Conservation (phyloP, 1,140 invertebrate species). For the Drosophila elegans region DNA sequence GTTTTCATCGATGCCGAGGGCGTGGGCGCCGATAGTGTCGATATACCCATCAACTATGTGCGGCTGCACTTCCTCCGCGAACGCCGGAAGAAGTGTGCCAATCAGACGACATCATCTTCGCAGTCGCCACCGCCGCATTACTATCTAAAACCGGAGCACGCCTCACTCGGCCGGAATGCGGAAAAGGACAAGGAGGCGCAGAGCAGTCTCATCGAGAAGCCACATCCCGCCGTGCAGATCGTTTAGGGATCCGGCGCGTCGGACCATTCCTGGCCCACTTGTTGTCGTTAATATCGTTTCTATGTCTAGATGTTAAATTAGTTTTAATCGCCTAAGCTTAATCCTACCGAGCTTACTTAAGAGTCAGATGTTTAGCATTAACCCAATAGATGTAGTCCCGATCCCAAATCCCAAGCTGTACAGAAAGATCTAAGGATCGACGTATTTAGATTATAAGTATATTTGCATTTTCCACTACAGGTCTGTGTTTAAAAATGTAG, state of each 20-base stretch:
- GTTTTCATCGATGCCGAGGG: slow-evolving; percentile 94
- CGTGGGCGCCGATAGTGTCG: slow-evolving; percentile 91
- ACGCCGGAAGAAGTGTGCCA: slow-evolving; percentile 86
- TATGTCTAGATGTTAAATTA: slow-evolving; percentile 63
- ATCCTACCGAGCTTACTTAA: slow-evolving; percentile 72
- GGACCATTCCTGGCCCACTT: neutral
- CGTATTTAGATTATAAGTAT: slow-evolving; percentile 21
- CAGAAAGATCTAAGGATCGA: slow-evolving; percentile 41
- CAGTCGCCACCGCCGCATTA: slow-evolving; percentile 46
- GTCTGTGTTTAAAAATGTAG: slow-evolving; percentile 10
- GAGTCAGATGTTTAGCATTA: slow-evolving; percentile 34
- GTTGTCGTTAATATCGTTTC: slow-evolving; percentile 36
- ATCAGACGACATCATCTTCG: neutral
- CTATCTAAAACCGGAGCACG: slow-evolving; percentile 63
- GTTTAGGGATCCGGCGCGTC: slow-evolving; percentile 34
- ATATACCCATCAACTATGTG: slow-evolving; percentile 92
- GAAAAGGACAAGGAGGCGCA: slow-evolving; percentile 78
- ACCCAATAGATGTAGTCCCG: slow-evolving; percentile 12
- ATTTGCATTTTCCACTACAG: slow-evolving; percentile 39
- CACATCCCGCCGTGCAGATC: slow-evolving; percentile 54
- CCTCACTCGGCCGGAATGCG: slow-evolving; percentile 32
- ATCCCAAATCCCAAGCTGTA: slow-evolving; percentile 44
- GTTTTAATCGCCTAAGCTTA: slow-evolving; percentile 63
- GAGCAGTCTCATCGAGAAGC: slow-evolving; percentile 73
- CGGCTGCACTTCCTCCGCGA: slow-evolving; percentile 90